These are phyloP conservation scores for Smithornis capensis DNA, from an alignment of 2,113 vertebrate species.

Conservation along the genomic window DNA sequence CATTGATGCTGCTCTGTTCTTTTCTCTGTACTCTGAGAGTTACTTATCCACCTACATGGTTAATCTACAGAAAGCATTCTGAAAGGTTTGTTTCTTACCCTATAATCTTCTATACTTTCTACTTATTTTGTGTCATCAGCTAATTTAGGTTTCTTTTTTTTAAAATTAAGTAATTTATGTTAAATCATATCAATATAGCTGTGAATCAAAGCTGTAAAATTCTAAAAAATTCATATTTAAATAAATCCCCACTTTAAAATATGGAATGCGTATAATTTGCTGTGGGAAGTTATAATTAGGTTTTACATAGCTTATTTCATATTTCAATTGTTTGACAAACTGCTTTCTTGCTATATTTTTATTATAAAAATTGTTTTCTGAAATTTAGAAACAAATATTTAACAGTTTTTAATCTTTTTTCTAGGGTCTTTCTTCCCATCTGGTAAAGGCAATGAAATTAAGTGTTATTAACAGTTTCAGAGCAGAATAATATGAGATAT, in stretches of 20 bases:
- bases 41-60: slow-evolving; percentile 19
- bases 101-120: not conserved
- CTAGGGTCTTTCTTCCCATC: not conserved
- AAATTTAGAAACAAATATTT: not conserved
- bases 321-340: not conserved
- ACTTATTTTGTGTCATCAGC: not conserved
- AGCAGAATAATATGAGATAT: not conserved
- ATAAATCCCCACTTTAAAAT: not conserved
- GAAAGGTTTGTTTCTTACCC: slow-evolving; percentile 1
- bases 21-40: not conserved
- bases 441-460: not conserved
- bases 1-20: not conserved
- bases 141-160: not conserved
- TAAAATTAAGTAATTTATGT: not conserved
- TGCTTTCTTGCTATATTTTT: not conserved
- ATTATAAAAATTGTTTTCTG: not conserved
- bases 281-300: not conserved
- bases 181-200: not conserved
- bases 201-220: not conserved
- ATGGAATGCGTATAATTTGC: not conserved
- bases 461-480: not conserved
- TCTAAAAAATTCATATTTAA: not conserved
- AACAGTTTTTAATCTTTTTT: not conserved
- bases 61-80: slow-evolving; percentile 6
- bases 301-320: not conserved